Base-by-base conservation (phyloP, 2,797 vertebrate species). In the Decapterus maruadsi region DNA sequence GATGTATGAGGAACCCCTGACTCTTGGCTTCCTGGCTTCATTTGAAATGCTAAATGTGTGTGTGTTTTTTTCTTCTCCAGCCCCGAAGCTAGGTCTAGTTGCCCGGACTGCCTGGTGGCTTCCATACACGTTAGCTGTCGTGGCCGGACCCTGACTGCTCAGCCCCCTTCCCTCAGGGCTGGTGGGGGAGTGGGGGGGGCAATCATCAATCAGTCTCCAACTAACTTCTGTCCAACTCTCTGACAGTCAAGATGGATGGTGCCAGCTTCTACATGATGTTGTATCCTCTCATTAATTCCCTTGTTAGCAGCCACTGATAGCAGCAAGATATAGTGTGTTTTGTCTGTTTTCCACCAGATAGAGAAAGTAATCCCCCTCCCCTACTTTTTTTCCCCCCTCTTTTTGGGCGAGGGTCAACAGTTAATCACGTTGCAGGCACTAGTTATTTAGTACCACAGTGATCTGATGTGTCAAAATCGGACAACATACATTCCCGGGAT, bases 161-260 rank as follows among this genome's bases (percentile, higher is more conserved):
- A 16, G 60, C 70, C 78, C 56, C 54, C 43, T 73, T 72, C 89
- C 87, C 74, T 58, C 0, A 67, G 90, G 82, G 89, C 79, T 59
- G 68, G 90, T 81, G 89, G 78, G 16, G 16, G 46, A 2, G 5
- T 34, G 63, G 16, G 8, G 68, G 90, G 83, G 89, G 80, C 67
- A 38, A 77, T 88, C 93, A 95, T 95, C 94, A 91, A 95, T 95
- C 95, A 95, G 88, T 89, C 89, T 88, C 91, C 87, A 89, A 90
- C 94, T 90, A 94, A 94, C 93, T 94, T 92, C 92, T 95, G 94
- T 94, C 93, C 81, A 72, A 84, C 83, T 92, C 89, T 72, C 81
- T 93, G 94, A 94, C 93, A 91, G 91, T 74, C 54, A 55, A 93
- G 94, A 95, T 89, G 89, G 93, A 95, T 95, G 91, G 86, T 51